These are phyloP conservation scores for Cardiocondyla obscurior DNA, from an alignment of 1,140 invertebrate genomes.

Conservation along the genomic window DNA sequence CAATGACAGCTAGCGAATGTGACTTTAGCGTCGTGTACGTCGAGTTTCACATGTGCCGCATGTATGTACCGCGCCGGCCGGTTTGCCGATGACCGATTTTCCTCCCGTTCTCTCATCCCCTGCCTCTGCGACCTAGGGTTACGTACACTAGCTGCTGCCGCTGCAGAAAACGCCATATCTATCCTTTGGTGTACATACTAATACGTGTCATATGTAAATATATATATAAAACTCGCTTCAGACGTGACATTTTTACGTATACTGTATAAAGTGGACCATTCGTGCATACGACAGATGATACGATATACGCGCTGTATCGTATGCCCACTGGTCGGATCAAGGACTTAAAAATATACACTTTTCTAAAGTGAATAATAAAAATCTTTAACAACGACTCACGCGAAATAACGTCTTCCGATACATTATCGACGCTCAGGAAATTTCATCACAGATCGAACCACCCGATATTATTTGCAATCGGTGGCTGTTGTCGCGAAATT, in stretches of 20 bases:
- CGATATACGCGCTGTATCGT: background rate
- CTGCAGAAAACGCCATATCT: too few relatives aligned
- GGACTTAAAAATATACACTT: background rate
- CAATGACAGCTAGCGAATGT: too few relatives aligned
- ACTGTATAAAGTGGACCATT: background rate
- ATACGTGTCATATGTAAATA: background rate
- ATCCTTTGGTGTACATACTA: too few relatives aligned
- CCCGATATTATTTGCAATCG: conserved; percentile 4
- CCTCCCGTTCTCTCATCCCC: too few relatives aligned
- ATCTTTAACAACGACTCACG: conserved; percentile 4
- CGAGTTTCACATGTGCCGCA: too few relatives aligned
- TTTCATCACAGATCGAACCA: conserved; percentile 28
- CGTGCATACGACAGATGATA: background rate
- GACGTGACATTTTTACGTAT: conserved; percentile 8
- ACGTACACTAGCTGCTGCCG: too few relatives aligned
- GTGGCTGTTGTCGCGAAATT: conserved; percentile 19
- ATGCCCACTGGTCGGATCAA: background rate
- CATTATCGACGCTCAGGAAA: background rate
- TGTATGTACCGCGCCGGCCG: too few relatives aligned
- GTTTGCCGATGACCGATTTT: too few relatives aligned
- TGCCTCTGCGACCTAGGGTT: too few relatives aligned
- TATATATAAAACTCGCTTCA: background rate
- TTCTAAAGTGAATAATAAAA: conserved; percentile 20
- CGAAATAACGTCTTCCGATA: background rate
- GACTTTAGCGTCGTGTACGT: too few relatives aligned